A percentile compares a stretch with the other conserved stretches of the same genome.
Conservation (phyloP, 2,113 vertebrate species). For the Dryoscopus gambensis region DNA sequence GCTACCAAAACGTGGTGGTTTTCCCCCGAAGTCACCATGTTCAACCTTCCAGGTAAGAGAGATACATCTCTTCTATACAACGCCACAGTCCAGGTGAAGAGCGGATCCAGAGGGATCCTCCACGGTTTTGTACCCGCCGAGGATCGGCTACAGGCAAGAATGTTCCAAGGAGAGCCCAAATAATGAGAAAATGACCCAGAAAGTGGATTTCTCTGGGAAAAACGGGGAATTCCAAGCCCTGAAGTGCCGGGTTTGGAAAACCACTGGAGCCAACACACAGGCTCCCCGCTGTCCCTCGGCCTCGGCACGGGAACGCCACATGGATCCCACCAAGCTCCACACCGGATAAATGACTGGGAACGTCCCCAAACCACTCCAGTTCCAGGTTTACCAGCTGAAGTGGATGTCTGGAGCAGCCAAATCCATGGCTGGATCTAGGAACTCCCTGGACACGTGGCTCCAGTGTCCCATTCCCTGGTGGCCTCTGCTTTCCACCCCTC, state of each 20-base stretch:
- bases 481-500: not conserved
- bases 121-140: not conserved
- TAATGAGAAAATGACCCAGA: rapidly evolving
- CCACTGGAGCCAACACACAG: rapidly evolving
- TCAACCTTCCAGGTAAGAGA: not conserved
- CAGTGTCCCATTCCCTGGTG: rapidly evolving
- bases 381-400: too few species aligned
- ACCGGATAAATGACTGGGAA: rapidly evolving
- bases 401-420: not conserved
- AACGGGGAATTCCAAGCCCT: not conserved
- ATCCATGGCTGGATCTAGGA: not conserved
- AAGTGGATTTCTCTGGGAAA: not conserved
- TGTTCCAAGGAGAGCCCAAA: not conserved
- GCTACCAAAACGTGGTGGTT: rapidly evolving
- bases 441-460: not conserved
- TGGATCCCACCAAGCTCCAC: not conserved
- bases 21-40: rapidly evolving
- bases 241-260: not conserved
- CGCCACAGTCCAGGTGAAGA: not conserved
- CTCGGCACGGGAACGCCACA: rapidly evolving
- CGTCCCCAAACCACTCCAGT: rapidly evolving
- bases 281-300: not conserved
- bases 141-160: not conserved
- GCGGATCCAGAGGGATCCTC: not conserved
- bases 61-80: rapidly evolving